phyloP scores from a whole-genome alignment of 2,113 vertebrate genomes.

The Piliocolobus tephrosceles region DNA sequence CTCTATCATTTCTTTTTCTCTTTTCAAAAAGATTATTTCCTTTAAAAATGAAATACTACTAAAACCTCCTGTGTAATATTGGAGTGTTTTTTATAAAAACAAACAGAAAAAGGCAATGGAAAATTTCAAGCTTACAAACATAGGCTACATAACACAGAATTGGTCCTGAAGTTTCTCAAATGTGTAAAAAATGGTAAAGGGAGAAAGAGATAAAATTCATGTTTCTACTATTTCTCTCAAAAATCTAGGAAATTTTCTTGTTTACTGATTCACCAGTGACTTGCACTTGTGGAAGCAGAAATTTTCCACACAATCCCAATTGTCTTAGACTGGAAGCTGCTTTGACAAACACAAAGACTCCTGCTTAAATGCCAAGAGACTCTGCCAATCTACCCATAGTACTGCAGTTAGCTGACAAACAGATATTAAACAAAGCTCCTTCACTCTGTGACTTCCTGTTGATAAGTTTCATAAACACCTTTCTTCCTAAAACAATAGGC shows the following conservation, averaged over 20 bases:
- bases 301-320: too few relatives aligned
- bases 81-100: background rate
- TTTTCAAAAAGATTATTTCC: background rate
- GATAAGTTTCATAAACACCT: conserved; percentile 18
- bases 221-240: too few relatives aligned
- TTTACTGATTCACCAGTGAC: too few relatives aligned
- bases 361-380: background rate
- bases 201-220: background rate
- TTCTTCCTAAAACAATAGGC: conserved; percentile 42
- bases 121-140: background rate
- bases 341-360: background rate
- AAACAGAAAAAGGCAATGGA: background rate
- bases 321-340: conserved; percentile 15
- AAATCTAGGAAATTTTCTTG: too few relatives aligned
- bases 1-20: background rate
- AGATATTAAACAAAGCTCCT: conserved; percentile 54
- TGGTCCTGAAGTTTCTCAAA: background rate
- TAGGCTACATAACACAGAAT: background rate
- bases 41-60: conserved; percentile 38
- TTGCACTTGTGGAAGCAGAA: too few relatives aligned
- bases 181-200: background rate
- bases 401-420: background rate
- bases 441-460: background rate
- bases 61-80: background rate
- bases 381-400: background rate